Evolutionary conservation across 2,113 vertebrate species (phyloP).

Genomic region (Ophthalmolycus amberensis): DNA sequence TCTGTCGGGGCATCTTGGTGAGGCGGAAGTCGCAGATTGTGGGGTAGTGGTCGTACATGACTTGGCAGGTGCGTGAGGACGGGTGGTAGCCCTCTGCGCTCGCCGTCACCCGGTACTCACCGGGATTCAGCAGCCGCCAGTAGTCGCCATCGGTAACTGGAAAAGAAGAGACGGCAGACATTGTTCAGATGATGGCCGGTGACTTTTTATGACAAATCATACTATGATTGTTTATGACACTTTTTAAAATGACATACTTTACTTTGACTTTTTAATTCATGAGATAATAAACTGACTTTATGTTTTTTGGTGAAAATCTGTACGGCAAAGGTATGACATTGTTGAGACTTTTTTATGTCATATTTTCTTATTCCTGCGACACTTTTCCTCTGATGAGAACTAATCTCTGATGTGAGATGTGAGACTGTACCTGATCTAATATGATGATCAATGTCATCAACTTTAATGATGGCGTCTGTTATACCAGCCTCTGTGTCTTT

Average conservation of each 20-base stretch:
- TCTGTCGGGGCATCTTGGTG: slow-evolving; percentile 88
- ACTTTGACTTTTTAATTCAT: no score
- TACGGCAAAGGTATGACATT: no score
- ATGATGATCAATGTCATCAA: slow-evolving; percentile 90
- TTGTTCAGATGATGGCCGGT: not conserved
- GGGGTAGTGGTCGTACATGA: slow-evolving; percentile 91
- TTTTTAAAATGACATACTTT: no score
- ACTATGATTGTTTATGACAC: no score
- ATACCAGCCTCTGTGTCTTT: slow-evolving; percentile 89
- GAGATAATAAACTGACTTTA: no score
- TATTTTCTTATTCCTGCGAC: not conserved
- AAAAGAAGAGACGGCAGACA: no score
- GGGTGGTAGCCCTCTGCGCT: slow-evolving; percentile 87
- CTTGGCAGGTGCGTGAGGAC: slow-evolving; percentile 86
- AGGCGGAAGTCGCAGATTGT: slow-evolving; percentile 92
- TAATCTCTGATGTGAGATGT: not conserved
- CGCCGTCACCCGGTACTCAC: slow-evolving; percentile 89
- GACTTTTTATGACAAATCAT: not conserved
- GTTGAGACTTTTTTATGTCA: no score
- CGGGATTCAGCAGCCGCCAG: slow-evolving; percentile 95
- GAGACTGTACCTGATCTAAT: slow-evolving; percentile 87
- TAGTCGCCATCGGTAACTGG: slow-evolving; percentile 88
- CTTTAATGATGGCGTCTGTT: slow-evolving; percentile 88
- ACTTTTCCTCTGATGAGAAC: not conserved
- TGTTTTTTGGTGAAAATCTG: no score